Percentiles rank a stretch among this genome's conserved stretches.
Evolutionary conservation across 2,113 vertebrate species (phyloP).

Genomic region (Hippocampus mohnikei): DNA sequence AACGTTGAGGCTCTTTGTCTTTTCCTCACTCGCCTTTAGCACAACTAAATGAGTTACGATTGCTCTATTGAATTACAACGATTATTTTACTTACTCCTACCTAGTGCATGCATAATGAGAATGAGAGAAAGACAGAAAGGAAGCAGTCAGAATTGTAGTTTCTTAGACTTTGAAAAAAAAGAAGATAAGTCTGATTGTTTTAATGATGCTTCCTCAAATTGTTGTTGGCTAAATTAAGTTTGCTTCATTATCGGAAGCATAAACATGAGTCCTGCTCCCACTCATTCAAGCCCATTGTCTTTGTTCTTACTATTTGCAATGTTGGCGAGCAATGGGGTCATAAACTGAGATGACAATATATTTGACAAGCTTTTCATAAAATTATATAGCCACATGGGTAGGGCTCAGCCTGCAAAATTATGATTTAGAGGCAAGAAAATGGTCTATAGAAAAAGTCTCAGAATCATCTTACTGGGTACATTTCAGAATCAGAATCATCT

Average conservation of each 20-base stretch:
- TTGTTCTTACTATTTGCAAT: conserved; percentile 4
- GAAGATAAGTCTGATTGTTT: conserved; percentile 39
- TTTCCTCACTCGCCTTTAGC: conserved; percentile 85
- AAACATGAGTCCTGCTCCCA: not conserved
- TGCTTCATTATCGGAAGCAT: conserved; percentile 33
- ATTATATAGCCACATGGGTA: not conserved
- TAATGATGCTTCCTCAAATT: conserved; percentile 60
- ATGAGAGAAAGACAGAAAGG: conserved; percentile 36
- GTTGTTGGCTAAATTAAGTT: conserved; percentile 40
- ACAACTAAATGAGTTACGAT: conserved; percentile 90
- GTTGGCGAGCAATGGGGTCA: conserved; percentile 10
- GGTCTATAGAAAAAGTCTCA: too few species aligned
- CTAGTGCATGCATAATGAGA: conserved; percentile 57
- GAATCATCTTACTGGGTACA: too few species aligned
- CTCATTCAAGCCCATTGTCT: conserved; percentile 23
- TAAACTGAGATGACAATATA: conserved; percentile 29
- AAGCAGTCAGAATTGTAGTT: conserved; percentile 36
- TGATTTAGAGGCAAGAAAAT: too few species aligned
- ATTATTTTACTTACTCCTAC: conserved; percentile 69
- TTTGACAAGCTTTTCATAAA: conserved; percentile 17
- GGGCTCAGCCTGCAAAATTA: too few species aligned
- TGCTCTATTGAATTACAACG: conserved; percentile 88
- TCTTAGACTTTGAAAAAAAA: conserved; percentile 35
- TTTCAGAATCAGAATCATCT: too few species aligned
- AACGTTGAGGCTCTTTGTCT: conserved; percentile 86